phyloP scores from a whole-genome alignment of 2,113 vertebrate species.

The Osmerus mordax region DNA sequence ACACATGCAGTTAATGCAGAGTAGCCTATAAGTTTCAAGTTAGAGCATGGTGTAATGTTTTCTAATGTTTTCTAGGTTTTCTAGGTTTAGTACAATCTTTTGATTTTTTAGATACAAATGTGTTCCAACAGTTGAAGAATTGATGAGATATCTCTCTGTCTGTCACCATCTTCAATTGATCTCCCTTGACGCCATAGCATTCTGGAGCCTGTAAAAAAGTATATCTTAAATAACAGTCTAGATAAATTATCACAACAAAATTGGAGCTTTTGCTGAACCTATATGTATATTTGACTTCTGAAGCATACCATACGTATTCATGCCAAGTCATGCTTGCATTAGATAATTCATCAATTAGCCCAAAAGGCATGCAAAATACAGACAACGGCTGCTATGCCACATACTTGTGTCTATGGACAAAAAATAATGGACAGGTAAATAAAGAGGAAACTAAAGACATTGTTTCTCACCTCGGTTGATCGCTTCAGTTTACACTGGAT shows the following conservation, averaged over 20 bases:
- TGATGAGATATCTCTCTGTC: not conserved
- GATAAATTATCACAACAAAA: no score
- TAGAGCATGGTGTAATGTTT: no score
- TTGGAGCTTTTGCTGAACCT: no score
- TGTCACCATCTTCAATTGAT: not conserved
- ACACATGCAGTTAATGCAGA: no score
- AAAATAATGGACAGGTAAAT: not conserved
- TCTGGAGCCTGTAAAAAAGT: not conserved
- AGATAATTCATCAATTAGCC: no score
- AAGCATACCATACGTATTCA: no score
- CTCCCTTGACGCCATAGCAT: not conserved
- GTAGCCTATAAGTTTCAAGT: no score
- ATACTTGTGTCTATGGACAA: no score
- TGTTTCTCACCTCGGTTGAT: not conserved
- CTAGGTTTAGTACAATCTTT: not conserved
- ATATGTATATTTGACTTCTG: no score
- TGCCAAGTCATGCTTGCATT: no score
- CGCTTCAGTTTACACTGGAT: not conserved
- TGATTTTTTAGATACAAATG: not conserved
- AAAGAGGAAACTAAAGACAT: not conserved
- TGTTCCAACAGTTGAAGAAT: conserved; percentile 1
- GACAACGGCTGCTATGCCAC: no score
- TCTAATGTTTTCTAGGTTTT: not conserved
- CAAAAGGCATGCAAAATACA: no score
- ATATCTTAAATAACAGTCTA: not conserved